phyloP scores from a whole-genome alignment of 35 echinoderm and acorn worm species.

The Strongylocentrotus purpuratus region DNA sequence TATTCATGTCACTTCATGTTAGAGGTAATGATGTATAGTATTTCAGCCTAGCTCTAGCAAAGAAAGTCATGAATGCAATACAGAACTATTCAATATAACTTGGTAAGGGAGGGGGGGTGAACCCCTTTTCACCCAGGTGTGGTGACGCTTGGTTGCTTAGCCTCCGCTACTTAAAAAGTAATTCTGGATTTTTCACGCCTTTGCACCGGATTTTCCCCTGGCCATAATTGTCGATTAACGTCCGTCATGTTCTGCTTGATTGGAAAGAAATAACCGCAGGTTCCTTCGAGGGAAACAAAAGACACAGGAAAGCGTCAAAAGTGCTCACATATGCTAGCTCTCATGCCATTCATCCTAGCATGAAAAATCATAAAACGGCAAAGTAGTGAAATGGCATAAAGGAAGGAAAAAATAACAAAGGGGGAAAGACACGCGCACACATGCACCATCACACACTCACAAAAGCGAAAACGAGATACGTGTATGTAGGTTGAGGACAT shows the following conservation, averaged over 20 bases:
- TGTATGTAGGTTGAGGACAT: too few species aligned
- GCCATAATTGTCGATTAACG: not conserved
- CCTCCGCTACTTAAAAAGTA: not conserved
- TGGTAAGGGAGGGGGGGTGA: too few species aligned
- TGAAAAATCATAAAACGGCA: not conserved
- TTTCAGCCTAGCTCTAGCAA: too few species aligned
- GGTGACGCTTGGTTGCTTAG: not conserved
- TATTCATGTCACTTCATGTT: too few species aligned
- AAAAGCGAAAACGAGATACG: not conserved
- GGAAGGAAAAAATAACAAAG: not conserved
- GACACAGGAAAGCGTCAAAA: not conserved
- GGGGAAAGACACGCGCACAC: not conserved
- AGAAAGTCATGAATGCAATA: too few species aligned
- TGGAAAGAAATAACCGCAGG: not conserved
- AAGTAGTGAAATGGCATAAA: not conserved
- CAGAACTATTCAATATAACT: too few species aligned
- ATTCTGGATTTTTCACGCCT: not conserved
- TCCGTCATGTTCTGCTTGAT: not conserved
- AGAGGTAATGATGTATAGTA: too few species aligned
- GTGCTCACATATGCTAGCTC: not conserved
- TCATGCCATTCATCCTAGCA: not conserved
- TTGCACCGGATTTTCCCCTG: slow-evolving; percentile 7
- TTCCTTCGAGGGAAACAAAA: not conserved
- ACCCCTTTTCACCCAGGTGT: too few species aligned
- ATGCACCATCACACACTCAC: too few species aligned